Evolutionary conservation across 2,888 invertebrate species (phyloP).

Genomic region (Rhamphomyia laevipes): DNA sequence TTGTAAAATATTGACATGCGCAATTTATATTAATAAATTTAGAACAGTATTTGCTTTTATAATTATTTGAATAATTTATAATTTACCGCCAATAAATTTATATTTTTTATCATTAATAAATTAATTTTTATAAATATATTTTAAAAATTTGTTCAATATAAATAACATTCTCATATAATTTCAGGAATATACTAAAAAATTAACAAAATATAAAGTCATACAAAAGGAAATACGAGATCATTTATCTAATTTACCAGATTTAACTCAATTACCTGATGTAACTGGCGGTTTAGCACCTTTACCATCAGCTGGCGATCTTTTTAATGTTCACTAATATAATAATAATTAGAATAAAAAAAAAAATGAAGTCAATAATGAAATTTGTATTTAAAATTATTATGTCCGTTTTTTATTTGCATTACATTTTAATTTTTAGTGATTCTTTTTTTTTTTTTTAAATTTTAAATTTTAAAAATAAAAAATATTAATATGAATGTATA

Average conservation of each 20-base stretch:
- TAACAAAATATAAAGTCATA: slow-evolving; percentile 75
- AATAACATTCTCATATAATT: slow-evolving; percentile 23
- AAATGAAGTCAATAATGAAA: background rate
- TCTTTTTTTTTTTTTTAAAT: too few species aligned
- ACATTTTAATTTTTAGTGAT: too few species aligned
- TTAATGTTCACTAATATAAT: slow-evolving; percentile 48
- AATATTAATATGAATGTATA: too few species aligned
- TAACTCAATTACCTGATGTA: slow-evolving; percentile 83
- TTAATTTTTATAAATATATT: too few species aligned
- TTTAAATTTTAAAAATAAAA: too few species aligned
- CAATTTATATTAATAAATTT: too few species aligned
- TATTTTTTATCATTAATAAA: too few species aligned
- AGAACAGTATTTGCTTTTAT: too few species aligned
- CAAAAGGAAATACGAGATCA: slow-evolving; percentile 85
- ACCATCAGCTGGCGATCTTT: slow-evolving; percentile 91
- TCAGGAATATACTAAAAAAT: slow-evolving; percentile 85
- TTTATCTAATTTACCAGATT: slow-evolving; percentile 84
- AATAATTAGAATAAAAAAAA: background rate
- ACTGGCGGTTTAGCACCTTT: slow-evolving; percentile 86
- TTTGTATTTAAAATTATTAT: slow-evolving; percentile 4
- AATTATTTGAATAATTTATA: too few species aligned
- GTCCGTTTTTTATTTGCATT: too few species aligned
- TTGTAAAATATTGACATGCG: too few species aligned
- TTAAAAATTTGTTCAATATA: background rate
- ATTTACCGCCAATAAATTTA: too few species aligned